phyloP scores from a whole-genome alignment of 2,113 vertebrate genomes.

The Microcebus tavaratra region DNA sequence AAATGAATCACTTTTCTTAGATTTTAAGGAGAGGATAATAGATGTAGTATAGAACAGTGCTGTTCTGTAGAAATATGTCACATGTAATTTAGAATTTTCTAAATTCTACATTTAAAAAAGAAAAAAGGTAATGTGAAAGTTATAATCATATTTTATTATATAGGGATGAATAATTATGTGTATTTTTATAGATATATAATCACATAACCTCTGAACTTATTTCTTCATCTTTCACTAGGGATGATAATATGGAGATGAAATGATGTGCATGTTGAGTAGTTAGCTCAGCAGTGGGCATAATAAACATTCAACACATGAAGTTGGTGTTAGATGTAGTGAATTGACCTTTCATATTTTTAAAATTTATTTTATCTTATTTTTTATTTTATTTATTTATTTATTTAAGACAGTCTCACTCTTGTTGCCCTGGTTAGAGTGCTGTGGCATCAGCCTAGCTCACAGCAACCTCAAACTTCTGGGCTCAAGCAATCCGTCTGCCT shows the following conservation, averaged over 20 bases:
- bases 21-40: constrained; percentile 26
- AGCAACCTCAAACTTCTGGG: no score
- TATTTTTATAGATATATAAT: background rate
- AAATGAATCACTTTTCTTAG: background rate
- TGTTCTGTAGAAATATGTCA: background rate
- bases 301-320: background rate
- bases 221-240: background rate
- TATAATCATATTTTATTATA: background rate
- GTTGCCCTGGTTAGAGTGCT: no score
- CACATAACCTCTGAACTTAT: background rate
- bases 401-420: no score
- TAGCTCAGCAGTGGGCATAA: background rate
- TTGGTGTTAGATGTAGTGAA: background rate
- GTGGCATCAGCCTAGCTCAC: no score
- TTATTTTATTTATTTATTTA: background rate
- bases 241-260: background rate
- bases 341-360: background rate
- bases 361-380: background rate
- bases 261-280: background rate
- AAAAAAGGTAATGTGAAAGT: background rate
- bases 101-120: background rate
- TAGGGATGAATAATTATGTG: background rate
- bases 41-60: background rate
- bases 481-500: no score
- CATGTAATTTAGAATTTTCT: background rate